phyloP scores from a whole-genome alignment of 1,140 invertebrate species.

The Venustaconcha ellipsiformis region DNA sequence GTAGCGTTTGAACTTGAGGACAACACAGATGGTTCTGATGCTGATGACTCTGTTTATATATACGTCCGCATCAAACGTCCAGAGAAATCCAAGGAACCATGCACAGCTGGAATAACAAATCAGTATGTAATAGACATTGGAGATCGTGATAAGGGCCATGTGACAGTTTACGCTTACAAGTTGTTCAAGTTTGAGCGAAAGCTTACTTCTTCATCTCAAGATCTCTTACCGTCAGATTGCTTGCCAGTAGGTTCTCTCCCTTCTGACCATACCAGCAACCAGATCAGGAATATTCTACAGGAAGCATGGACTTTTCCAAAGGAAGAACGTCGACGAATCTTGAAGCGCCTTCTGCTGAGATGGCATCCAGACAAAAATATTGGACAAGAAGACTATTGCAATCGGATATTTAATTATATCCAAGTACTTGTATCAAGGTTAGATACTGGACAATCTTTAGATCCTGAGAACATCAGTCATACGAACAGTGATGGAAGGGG shows the following conservation, averaged over 20 bases:
- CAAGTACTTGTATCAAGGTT: conserved; percentile 8
- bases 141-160: background rate
- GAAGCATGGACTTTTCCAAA: conserved; percentile 43
- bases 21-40: conserved; percentile 8
- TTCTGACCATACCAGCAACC: conserved; percentile 13
- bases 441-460: conserved; percentile 4
- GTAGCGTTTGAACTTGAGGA: conserved; percentile 51
- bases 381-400: conserved; percentile 37
- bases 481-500: conserved; percentile 3
- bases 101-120: background rate
- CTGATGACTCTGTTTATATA: background rate
- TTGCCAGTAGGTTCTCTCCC: background rate
- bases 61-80: conserved; percentile 24
- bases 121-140: conserved; percentile 42
- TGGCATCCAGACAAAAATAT: conserved; percentile 61
- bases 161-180: conserved; percentile 18
- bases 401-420: conserved; percentile 44
- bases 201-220: background rate
- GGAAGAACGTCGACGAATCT: conserved; percentile 43
- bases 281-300: conserved; percentile 34
- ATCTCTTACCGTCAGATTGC: background rate
- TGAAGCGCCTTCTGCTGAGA: conserved; percentile 55
- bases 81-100: conserved; percentile 1
- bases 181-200: conserved; percentile 48
- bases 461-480: conserved; percentile 11